Percentiles rank a stretch among this genome's conserved stretches.
Conservation (phyloP, 2,888 invertebrate genomes). For the Amiota mariae region DNA sequence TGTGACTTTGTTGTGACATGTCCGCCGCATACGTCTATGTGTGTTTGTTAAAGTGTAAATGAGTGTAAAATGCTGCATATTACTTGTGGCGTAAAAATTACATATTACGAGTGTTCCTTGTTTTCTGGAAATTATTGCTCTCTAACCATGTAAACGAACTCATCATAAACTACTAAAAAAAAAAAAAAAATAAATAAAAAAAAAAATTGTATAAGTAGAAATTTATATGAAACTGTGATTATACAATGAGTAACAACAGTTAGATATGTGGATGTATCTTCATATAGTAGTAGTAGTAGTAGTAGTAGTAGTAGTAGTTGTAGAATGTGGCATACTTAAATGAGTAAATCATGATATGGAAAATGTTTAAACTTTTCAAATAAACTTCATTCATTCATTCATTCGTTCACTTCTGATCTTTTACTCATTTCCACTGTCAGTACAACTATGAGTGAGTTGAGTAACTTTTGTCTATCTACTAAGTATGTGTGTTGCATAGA, state of each 20-base stretch:
- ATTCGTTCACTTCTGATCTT: constrained; percentile 39
- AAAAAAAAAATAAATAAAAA: constrained; percentile 20
- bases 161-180: constrained; percentile 9
- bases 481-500: neutral
- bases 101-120: constrained; percentile 32
- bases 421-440: constrained; percentile 41
- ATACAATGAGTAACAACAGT: neutral
- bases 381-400: constrained; percentile 51
- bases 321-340: neutral
- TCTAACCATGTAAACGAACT: constrained; percentile 21
- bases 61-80: constrained; percentile 1
- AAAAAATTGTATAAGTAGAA: constrained; percentile 20
- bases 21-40: too few relatives aligned
- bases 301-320: too few relatives aligned
- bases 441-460: constrained; percentile 28
- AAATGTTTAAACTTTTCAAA: constrained; percentile 59
- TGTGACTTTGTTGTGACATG: too few relatives aligned
- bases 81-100: constrained; percentile 45
- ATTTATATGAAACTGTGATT: neutral
- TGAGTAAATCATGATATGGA: constrained; percentile 37
- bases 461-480: neutral
- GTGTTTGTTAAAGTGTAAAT: neutral
- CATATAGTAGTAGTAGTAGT: too few relatives aligned
- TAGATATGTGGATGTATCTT: too few relatives aligned
- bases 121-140: constrained; percentile 48